A percentile compares a stretch with the other conserved stretches of the same genome.
phyloP scores from a whole-genome alignment of 1,140 invertebrate genomes.

The Conopomorpha cramerella region DNA sequence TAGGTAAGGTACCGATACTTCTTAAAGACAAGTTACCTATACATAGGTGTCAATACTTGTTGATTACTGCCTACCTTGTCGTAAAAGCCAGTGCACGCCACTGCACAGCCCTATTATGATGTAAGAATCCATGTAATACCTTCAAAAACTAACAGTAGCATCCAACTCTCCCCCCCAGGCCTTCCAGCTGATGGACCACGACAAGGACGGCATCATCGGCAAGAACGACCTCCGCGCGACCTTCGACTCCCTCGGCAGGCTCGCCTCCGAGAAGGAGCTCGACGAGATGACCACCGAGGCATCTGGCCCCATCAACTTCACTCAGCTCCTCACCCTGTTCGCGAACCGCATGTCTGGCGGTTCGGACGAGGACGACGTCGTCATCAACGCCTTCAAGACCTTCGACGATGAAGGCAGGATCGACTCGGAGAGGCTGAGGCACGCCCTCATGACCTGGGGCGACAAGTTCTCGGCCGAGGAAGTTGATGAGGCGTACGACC shows the following conservation, averaged over 20 bases:
- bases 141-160: no score
- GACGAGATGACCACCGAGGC: slow-evolving; percentile 91
- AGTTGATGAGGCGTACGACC: slow-evolving; percentile 93
- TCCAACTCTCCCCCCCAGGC: no score
- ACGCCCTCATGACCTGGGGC: slow-evolving; percentile 93
- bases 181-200: slow-evolving; percentile 97
- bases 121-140: no score
- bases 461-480: slow-evolving; percentile 94
- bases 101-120: no score
- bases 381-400: slow-evolving; percentile 93
- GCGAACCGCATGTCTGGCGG: slow-evolving; percentile 83
- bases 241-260: slow-evolving; percentile 92
- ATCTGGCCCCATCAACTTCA: slow-evolving; percentile 93
- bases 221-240: slow-evolving; percentile 94
- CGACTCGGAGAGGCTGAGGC: slow-evolving; percentile 88
- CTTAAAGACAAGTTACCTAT: no score
- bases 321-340: slow-evolving; percentile 90
- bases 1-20: no score
- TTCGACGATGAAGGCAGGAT: slow-evolving; percentile 92
- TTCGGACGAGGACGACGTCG: slow-evolving; percentile 91
- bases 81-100: no score
- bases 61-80: no score
- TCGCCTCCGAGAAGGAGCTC: slow-evolving; percentile 87
- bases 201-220: slow-evolving; percentile 97
- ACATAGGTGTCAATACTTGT: no score